Conservation (phyloP, 1,140 invertebrate species). For the Brachionus plicatilis region DNA sequence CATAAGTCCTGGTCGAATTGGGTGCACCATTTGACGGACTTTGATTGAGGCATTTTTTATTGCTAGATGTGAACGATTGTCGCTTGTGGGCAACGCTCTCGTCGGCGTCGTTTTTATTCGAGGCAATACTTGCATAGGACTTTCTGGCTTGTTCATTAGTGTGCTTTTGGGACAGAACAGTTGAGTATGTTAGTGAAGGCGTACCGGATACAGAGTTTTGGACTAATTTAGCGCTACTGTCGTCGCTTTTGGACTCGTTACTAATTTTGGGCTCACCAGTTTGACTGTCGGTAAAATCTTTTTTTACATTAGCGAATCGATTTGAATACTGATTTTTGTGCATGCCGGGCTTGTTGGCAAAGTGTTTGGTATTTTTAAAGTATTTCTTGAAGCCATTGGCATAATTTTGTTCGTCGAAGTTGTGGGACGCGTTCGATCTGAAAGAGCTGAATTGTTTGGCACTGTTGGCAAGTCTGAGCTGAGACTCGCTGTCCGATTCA, state of each 20-base stretch:
- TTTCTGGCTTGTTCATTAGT: constrained; percentile 18
- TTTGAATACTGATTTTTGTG: constrained; percentile 29
- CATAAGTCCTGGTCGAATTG: not conserved
- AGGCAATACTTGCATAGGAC: constrained; percentile 23
- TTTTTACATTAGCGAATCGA: not conserved
- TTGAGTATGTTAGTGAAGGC: constrained; percentile 1
- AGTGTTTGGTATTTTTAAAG: constrained; percentile 11
- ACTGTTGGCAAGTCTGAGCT: not conserved
- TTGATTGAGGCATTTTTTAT: not conserved
- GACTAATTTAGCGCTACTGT: constrained; percentile 12
- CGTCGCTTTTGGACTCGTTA: not conserved
- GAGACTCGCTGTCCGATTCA: constrained; percentile 17
- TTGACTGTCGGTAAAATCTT: not conserved
- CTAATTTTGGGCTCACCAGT: constrained; percentile 8
- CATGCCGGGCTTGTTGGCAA: not conserved
- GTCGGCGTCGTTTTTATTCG: not conserved
- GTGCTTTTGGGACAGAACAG: not conserved
- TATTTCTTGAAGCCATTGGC: not conserved
- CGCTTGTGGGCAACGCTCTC: not conserved
- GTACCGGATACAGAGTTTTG: not conserved
- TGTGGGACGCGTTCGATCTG: not conserved
- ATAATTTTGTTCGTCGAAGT: not conserved
- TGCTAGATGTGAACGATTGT: constrained; percentile 31
- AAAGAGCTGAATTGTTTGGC: not conserved
- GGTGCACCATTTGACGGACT: not conserved